phyloP scores from a whole-genome alignment of 1,140 invertebrate species.

The Antheraea pernyi region DNA sequence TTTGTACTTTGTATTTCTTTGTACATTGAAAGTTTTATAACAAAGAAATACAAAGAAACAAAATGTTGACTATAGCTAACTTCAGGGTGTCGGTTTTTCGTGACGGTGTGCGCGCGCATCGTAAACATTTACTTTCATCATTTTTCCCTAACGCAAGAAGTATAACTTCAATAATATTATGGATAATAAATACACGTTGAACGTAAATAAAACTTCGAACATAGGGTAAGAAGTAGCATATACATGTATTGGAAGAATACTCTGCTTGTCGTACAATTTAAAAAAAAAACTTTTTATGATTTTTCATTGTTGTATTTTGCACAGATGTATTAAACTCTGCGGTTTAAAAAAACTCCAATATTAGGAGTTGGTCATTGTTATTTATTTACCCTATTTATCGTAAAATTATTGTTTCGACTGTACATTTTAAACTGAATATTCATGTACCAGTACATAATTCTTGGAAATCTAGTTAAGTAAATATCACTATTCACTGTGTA shows the following conservation, averaged over 20 bases:
- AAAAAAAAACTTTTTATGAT: not conserved
- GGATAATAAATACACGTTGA: not conserved
- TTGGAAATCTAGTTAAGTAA: too few relatives aligned
- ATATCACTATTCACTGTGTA: too few relatives aligned
- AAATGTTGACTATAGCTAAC: too few relatives aligned
- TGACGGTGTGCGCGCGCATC: too few relatives aligned
- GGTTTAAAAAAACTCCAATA: not conserved
- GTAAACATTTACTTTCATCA: too few relatives aligned
- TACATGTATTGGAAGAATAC: not conserved
- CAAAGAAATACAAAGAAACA: too few relatives aligned
- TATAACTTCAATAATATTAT: too few relatives aligned
- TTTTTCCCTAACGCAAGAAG: too few relatives aligned
- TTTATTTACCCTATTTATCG: not conserved
- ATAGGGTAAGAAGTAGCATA: conserved; percentile 6
- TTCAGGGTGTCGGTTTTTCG: too few relatives aligned
- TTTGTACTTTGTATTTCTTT: too few relatives aligned
- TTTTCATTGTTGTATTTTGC: not conserved
- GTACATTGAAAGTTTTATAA: too few relatives aligned
- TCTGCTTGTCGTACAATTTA: not conserved
- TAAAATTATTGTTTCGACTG: not conserved
- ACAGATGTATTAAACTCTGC: not conserved
- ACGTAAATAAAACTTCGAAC: conserved; percentile 9
- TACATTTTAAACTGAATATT: not conserved
- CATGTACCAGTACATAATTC: too few relatives aligned
- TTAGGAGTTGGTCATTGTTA: not conserved